phyloP scores from a whole-genome alignment of 2,113 vertebrate genomes.

The Poicephalus meyeri region DNA sequence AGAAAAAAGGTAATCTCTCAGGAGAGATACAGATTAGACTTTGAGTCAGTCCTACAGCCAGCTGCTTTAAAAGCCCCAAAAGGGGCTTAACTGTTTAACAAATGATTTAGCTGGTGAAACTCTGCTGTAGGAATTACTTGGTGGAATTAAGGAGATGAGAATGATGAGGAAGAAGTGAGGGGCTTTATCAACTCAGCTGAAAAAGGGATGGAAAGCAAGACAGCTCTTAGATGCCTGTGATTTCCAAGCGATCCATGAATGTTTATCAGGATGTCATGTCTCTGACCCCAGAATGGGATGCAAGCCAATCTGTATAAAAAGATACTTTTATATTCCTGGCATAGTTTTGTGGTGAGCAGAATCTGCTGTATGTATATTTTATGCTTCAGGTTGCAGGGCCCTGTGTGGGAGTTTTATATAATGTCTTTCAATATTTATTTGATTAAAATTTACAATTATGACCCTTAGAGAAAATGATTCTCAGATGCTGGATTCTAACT shows the following conservation, averaged over 20 bases:
- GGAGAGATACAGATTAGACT: slow-evolving; percentile 6
- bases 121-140: neutral
- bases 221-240: slow-evolving; percentile 43
- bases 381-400: slow-evolving; percentile 57
- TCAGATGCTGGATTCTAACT: slow-evolving; percentile 47
- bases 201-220: slow-evolving; percentile 13
- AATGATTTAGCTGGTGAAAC: neutral
- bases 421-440: slow-evolving; percentile 71
- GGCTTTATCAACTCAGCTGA: neutral
- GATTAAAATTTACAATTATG: slow-evolving; percentile 55
- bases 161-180: slow-evolving; percentile 14
- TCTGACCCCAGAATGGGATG: slow-evolving; percentile 58
- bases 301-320: slow-evolving; percentile 67
- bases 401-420: slow-evolving; percentile 63
- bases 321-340: slow-evolving; percentile 64
- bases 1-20: neutral
- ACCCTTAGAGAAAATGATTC: slow-evolving; percentile 63
- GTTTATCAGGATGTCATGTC: slow-evolving; percentile 57
- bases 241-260: slow-evolving; percentile 53
- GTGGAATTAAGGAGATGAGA: neutral
- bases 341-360: slow-evolving; percentile 52
- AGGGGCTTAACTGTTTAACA: slow-evolving; percentile 8
- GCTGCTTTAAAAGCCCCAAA: slow-evolving; percentile 16
- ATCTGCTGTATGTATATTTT: slow-evolving; percentile 63
- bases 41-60: slow-evolving; percentile 15